phyloP scores from a whole-genome alignment of 1,140 invertebrate genomes.

The Amphibalanus amphitrite region DNA sequence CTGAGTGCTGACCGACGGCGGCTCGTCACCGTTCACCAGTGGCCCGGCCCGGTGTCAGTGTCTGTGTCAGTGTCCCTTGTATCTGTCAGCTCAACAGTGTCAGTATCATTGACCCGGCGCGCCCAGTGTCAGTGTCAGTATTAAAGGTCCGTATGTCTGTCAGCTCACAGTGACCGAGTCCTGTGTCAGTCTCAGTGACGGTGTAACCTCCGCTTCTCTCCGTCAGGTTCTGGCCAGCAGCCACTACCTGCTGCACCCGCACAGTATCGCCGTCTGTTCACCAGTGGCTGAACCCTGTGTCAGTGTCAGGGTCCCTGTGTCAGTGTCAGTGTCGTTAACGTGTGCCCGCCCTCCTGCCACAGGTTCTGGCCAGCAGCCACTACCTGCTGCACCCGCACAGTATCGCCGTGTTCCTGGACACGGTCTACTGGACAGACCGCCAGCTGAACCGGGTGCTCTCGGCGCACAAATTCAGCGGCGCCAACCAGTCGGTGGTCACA shows the following conservation, averaged over 20 bases:
- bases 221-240: slow-evolving; percentile 51
- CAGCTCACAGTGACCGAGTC: background rate
- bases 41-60: no score
- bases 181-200: background rate
- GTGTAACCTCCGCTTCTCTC: slow-evolving; percentile 3
- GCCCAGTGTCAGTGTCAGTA: background rate
- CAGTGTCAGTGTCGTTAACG: no score
- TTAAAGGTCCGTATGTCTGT: background rate
- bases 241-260: slow-evolving; percentile 85
- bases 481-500: slow-evolving; percentile 80
- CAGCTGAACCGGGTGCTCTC: slow-evolving; percentile 53
- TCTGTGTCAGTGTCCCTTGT: background rate
- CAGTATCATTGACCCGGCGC: background rate
- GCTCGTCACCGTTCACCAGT: no score
- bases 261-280: slow-evolving; percentile 51
- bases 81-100: background rate
- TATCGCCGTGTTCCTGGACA: slow-evolving; percentile 60
- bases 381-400: slow-evolving; percentile 92
- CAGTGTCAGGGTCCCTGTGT: no score
- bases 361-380: slow-evolving; percentile 62
- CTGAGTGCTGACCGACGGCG: no score
- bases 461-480: slow-evolving; percentile 76
- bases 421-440: slow-evolving; percentile 90
- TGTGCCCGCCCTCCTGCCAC: slow-evolving; percentile 16
- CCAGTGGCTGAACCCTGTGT: background rate